Conservation (phyloP, 2,797 vertebrate species). For the Choloepus didactylus region DNA sequence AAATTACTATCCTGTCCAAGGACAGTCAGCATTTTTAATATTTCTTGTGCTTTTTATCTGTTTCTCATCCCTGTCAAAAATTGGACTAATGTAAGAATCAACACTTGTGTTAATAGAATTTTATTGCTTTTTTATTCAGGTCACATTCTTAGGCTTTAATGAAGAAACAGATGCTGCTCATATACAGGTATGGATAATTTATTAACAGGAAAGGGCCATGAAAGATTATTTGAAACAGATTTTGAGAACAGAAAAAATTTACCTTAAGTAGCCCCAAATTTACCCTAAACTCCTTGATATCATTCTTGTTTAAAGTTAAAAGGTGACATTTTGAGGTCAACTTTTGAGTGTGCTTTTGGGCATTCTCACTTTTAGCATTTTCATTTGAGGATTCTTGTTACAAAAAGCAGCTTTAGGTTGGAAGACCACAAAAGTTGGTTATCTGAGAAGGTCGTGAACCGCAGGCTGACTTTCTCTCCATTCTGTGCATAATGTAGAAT, state of each 20-base stretch:
- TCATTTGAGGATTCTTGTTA: constrained; percentile 30
- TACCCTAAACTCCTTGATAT: constrained; percentile 10
- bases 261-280: not conserved
- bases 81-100: constrained; percentile 34
- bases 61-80: constrained; percentile 25
- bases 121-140: constrained; percentile 85
- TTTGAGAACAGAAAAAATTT: constrained; percentile 46
- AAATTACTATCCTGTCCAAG: not conserved
- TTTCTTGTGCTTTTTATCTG: not conserved
- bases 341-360: constrained; percentile 33
- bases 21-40: not conserved
- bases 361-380: constrained; percentile 58
- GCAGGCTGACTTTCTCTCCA: not conserved
- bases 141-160: constrained; percentile 89
- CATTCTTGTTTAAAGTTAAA: constrained; percentile 58
- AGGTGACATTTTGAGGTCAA: constrained; percentile 48
- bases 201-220: not conserved
- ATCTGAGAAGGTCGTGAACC: not conserved
- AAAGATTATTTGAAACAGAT: constrained; percentile 22
- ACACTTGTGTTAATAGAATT: constrained; percentile 52
- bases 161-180: constrained; percentile 84
- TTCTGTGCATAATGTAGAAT: not conserved
- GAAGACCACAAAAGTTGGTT: constrained; percentile 21
- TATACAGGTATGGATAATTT: constrained; percentile 86
- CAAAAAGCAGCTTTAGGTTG: constrained; percentile 48